Percentiles rank a stretch among this genome's conserved stretches.
phyloP scores from a whole-genome alignment of 92 coral and sea anemone genomes.

The Paramuricea clavata region DNA sequence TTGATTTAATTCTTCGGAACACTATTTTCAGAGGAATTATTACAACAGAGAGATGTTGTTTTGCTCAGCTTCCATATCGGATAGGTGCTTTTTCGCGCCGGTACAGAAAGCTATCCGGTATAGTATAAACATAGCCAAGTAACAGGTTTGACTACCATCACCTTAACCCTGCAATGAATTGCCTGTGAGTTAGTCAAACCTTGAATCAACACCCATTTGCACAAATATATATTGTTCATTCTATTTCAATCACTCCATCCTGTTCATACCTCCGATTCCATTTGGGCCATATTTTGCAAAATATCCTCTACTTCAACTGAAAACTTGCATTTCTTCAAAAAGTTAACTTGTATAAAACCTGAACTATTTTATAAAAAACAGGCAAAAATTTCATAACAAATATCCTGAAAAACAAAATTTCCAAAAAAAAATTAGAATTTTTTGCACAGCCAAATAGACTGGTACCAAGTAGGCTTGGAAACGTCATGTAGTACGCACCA shows the following conservation, averaged over 20 bases:
- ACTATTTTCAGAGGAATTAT: too few species aligned
- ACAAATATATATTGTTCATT: not conserved
- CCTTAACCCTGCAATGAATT: too few species aligned
- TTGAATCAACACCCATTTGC: too few species aligned
- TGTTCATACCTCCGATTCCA: slow-evolving; percentile 20
- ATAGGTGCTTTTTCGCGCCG: too few species aligned
- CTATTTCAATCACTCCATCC: not conserved
- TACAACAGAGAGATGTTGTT: too few species aligned
- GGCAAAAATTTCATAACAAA: not conserved
- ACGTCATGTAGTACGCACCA: slow-evolving; percentile 19
- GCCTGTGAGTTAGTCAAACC: too few species aligned
- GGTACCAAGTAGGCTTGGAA: slow-evolving; percentile 3
- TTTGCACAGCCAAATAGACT: not conserved
- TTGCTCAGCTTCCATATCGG: too few species aligned
- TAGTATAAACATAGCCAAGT: too few species aligned
- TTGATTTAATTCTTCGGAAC: too few species aligned
- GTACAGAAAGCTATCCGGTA: too few species aligned
- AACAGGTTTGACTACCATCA: too few species aligned
- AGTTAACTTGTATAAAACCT: not conserved
- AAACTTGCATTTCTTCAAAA: not conserved
- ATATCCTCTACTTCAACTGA: not conserved
- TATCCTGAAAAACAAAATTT: not conserved
- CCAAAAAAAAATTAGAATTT: not conserved
- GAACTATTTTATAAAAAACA: not conserved
- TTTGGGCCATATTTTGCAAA: not conserved